Percentiles rank a stretch among this genome's conserved stretches.
phyloP scores from a whole-genome alignment of 2,113 vertebrate species.

The Percopsis transmontana region DNA sequence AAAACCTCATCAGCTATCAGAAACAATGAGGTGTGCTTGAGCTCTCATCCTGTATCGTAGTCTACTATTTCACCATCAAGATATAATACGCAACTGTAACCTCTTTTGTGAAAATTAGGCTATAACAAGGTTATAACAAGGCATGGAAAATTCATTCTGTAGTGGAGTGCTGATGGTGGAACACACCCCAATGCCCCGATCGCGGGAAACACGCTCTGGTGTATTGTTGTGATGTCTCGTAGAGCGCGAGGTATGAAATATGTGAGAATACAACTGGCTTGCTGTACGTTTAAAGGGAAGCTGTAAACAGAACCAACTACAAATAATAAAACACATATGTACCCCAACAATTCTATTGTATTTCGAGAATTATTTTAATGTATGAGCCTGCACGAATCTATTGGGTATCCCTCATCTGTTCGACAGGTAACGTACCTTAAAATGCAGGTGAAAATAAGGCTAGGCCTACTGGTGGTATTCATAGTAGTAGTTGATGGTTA shows the following conservation, averaged over 20 bases:
- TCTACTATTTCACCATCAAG: conserved; percentile 1
- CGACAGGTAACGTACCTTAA: no score
- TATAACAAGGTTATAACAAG: background rate
- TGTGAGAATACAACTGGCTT: conserved; percentile 18
- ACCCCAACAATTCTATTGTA: background rate
- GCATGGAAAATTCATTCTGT: background rate
- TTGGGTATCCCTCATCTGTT: no score
- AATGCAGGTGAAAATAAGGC: conserved; percentile 21
- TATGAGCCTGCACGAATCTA: background rate
- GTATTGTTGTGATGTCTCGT: conserved; percentile 55
- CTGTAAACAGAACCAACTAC: background rate
- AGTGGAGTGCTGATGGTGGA: conserved; percentile 1
- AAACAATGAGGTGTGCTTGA: background rate
- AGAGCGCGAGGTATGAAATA: conserved; percentile 62
- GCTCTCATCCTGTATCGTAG: background rate
- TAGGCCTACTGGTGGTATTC: no score
- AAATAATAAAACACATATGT: conserved; percentile 3
- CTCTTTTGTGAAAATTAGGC: no score
- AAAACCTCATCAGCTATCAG: background rate
- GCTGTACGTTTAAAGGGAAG: conserved; percentile 1
- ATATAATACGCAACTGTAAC: background rate
- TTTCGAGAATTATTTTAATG: background rate
- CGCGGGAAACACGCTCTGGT: conserved; percentile 40
- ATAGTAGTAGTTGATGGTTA: no score
- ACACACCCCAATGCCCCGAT: conserved; percentile 47